These are phyloP conservation scores for Myotis brandtii DNA, from an alignment of 2,113 vertebrate species.

Conservation along the genomic window DNA sequence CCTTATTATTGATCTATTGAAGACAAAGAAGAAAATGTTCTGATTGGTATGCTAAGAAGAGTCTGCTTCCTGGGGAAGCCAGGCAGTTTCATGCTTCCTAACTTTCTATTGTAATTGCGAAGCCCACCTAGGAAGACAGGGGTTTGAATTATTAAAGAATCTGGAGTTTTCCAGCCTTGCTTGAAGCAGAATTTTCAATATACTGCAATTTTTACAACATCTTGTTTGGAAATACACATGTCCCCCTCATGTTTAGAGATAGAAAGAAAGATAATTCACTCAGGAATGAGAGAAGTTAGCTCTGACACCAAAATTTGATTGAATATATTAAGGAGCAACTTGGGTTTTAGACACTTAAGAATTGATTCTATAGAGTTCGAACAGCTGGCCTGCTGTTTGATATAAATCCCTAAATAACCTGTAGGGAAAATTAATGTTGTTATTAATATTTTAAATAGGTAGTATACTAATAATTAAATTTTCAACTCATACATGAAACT, in stretches of 20 bases:
- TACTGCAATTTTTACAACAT: conserved; percentile 51
- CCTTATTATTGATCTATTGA: conserved; percentile 74
- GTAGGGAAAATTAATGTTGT: neutral
- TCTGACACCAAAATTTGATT: neutral
- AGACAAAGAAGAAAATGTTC: conserved; percentile 60
- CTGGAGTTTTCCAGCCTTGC: conserved; percentile 63
- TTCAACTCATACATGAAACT: neutral
- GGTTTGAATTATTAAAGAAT: conserved; percentile 80
- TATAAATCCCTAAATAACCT: neutral
- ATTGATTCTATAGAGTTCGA: neutral
- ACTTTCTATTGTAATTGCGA: conserved; percentile 32
- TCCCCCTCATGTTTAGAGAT: neutral
- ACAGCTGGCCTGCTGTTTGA: neutral
- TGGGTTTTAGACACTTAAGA: neutral
- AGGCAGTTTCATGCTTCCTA: conserved; percentile 40
- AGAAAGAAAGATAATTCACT: neutral
- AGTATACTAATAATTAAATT: neutral
- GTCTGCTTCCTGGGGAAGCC: conserved; percentile 61
- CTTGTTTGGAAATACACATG: conserved; percentile 51
- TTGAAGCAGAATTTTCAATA: conserved; percentile 72
- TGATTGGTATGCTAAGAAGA: conserved; percentile 66
- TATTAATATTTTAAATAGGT: conserved; percentile 27
- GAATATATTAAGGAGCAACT: neutral
- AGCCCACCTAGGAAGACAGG: conserved; percentile 74
- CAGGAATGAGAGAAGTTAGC: neutral